Conservation (phyloP, 1,140 invertebrate species). For the Macrobrachium nipponense region DNA sequence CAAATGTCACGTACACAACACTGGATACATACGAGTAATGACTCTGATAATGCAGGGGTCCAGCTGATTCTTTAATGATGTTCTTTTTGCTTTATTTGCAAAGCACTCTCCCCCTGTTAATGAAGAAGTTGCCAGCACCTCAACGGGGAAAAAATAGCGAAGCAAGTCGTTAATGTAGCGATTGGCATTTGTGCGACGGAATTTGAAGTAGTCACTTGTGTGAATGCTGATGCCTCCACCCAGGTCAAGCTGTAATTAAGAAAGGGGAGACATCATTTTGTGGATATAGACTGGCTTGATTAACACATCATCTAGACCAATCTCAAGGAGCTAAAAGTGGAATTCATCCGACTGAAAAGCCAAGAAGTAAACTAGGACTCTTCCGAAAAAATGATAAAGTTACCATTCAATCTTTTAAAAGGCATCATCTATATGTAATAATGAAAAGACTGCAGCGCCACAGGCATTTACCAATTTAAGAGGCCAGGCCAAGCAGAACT, state of each 20-base stretch:
- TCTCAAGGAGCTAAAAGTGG: too few species aligned
- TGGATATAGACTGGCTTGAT: background rate
- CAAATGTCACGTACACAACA: background rate
- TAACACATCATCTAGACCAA: too few species aligned
- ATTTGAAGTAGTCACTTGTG: conserved; percentile 61
- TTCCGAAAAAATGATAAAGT: too few species aligned
- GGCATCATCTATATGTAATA: too few species aligned
- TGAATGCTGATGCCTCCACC: conserved; percentile 58
- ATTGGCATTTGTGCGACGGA: conserved; percentile 62
- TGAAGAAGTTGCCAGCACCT: conserved; percentile 62
- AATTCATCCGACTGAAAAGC: too few species aligned
- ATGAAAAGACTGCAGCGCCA: too few species aligned
- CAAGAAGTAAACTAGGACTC: too few species aligned
- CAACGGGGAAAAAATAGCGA: conserved; percentile 61
- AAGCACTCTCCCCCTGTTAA: conserved; percentile 63
- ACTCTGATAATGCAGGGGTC: conserved; percentile 62
- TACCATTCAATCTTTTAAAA: too few species aligned
- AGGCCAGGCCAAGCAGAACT: too few species aligned
- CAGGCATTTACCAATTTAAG: too few species aligned
- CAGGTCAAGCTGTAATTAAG: conserved; percentile 54
- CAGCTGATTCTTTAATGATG: conserved; percentile 63
- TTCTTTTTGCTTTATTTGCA: conserved; percentile 61
- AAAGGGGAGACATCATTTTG: background rate
- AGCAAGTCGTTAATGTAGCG: conserved; percentile 64
- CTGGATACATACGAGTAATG: conserved; percentile 57